phyloP scores from a whole-genome alignment of 2,113 vertebrate genomes.

The Spheniscus mendiculus region DNA sequence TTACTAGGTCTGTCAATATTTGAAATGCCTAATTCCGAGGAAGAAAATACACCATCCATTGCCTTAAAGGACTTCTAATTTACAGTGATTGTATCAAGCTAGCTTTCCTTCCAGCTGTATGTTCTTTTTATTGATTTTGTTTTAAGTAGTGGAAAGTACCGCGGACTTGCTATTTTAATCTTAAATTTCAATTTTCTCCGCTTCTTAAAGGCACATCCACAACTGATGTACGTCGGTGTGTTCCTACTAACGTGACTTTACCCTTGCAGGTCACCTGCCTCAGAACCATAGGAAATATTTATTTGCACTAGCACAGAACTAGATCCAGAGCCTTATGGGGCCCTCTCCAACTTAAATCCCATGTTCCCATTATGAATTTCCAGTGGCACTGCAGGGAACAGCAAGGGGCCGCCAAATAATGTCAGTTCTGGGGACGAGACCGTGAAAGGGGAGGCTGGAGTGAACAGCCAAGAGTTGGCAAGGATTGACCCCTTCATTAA shows the following conservation, averaged over 20 bases:
- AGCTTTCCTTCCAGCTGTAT: not conserved
- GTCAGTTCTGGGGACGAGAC: not conserved
- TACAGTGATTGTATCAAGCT: slow-evolving; percentile 29
- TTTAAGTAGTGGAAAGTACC: slow-evolving; percentile 31
- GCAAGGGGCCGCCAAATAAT: not conserved
- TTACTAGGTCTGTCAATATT: slow-evolving; percentile 33
- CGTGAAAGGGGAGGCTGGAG: not conserved
- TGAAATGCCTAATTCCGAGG: slow-evolving; percentile 24
- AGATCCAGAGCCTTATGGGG: not conserved
- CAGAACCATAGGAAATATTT: not conserved
- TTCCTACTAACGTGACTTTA: not conserved
- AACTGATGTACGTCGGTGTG: not conserved
- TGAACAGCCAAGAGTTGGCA: not conserved
- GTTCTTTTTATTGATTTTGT: slow-evolving; percentile 34
- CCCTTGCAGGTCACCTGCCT: not conserved
- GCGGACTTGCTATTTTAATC: not conserved
- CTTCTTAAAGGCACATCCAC: not conserved
- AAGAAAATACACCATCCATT: not conserved
- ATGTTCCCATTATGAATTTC: not conserved
- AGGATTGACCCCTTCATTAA: not conserved
- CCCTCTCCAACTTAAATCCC: not conserved
- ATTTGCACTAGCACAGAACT: not conserved
- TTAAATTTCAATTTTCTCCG: not conserved
- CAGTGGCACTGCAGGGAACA: not conserved
- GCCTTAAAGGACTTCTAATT: slow-evolving; percentile 43